Base-by-base conservation (phyloP, 2,113 vertebrate genomes). In the Chaetodon trifascialis region DNA sequence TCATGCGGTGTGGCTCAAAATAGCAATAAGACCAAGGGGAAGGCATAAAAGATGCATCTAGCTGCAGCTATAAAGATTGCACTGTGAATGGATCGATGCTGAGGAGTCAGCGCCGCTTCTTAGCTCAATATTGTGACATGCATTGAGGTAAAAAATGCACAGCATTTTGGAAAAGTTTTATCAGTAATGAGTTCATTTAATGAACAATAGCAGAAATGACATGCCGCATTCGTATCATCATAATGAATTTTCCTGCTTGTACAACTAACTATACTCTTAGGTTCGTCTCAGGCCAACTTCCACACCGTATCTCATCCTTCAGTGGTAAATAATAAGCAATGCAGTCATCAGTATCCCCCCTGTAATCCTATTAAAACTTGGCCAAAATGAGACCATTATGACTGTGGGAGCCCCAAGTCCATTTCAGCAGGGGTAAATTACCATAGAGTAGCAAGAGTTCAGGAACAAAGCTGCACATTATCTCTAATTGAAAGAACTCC, bases 321-420 rank as follows among this genome's bases (percentile, higher is more conserved):
- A 67, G 52, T 80, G 66, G 79, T 92, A 91, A 91, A 93, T 83
- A 86, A 86, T 60, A 79, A 80, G 78, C 70, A 64, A 81, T 34
- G 59, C 76, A 88, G 67, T 59, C 84, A 82, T 88, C 75, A 81
- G 77, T 76, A 79, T 84, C 67, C 49, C 60, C 73, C 21, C 59
- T 49, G 47, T 93, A 92, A 92, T 93, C 90, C 89, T 88, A 89
- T 94, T 93, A 89, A 91, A 91, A 92, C 73, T 82, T 81, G 67
- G 69, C 78, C 76, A 91, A 92, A 93, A 92, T 77, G 77, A 93
- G 76, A 86, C 85, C 82, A 90, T 93, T 91, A 89, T 34, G 86
- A 89, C 88, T 79, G 52, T 62, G 66, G 86, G 80, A 89, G 86
- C 83, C 83, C 77, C 73, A 69, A 85, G 82, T 87, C 86, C 84